A percentile compares a stretch with the other conserved stretches of the same genome.
Conservation (phyloP, 2,888 invertebrate species). For the Dasypolia templi region DNA sequence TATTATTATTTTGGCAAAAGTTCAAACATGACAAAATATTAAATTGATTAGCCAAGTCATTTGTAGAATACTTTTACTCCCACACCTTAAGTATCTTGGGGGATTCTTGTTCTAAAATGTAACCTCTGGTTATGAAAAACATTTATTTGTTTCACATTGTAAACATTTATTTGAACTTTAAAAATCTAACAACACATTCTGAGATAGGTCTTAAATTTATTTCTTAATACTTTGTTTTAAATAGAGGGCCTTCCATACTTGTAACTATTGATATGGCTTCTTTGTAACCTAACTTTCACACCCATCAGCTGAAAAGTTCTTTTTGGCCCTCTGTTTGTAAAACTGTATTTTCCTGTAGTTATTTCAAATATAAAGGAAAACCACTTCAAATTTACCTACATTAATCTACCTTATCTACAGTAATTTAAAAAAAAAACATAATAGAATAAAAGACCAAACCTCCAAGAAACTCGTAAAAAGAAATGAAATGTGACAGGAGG, state of each 20-base stretch:
- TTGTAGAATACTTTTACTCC: not conserved
- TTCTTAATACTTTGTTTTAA: not conserved
- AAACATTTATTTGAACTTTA: not conserved
- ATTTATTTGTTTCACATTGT: not conserved
- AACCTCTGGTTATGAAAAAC: not conserved
- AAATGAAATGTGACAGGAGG: not conserved
- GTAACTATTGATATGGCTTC: not conserved
- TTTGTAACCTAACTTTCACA: slow-evolving; percentile 29
- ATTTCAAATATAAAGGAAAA: not conserved
- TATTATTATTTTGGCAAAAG: slow-evolving; percentile 6
- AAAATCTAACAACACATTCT: not conserved
- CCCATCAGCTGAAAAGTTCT: not conserved
- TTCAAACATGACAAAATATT: not conserved
- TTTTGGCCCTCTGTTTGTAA: not conserved
- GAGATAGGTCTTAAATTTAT: not conserved
- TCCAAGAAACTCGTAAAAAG: not conserved
- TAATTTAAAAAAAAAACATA: not conserved
- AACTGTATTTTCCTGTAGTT: too few species aligned
- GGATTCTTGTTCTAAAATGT: too few species aligned
- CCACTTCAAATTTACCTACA: too few species aligned
- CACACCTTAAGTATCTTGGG: not conserved
- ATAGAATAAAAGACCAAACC: too few species aligned
- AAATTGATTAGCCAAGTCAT: not conserved
- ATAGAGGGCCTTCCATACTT: not conserved
- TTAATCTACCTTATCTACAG: too few species aligned